A percentile compares a stretch with the other conserved stretches of the same genome.
phyloP scores from a whole-genome alignment of 1,140 invertebrate genomes.

The Euwallacea similis region DNA sequence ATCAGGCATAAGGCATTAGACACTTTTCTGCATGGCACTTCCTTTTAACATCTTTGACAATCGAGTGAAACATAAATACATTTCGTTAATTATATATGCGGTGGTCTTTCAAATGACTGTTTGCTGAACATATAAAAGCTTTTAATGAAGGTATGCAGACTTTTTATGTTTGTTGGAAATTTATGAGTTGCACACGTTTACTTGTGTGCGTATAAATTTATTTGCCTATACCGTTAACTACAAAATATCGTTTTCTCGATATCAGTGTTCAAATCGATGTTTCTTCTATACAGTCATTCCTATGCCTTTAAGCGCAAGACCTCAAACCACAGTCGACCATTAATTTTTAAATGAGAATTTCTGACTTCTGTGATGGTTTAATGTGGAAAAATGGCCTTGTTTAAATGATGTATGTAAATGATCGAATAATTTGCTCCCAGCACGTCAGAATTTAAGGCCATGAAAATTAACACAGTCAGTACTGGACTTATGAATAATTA shows the following conservation, averaged over 20 bases:
- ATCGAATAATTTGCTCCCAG: slow-evolving; percentile 14
- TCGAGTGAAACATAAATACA: slow-evolving; percentile 1
- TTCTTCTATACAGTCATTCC: no score
- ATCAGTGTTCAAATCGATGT: background rate
- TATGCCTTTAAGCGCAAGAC: background rate
- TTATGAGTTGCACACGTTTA: slow-evolving; percentile 13
- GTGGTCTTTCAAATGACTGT: slow-evolving; percentile 3
- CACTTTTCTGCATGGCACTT: no score
- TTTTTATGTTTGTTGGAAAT: slow-evolving; percentile 16
- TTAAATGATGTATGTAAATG: slow-evolving; percentile 13
- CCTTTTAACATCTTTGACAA: background rate
- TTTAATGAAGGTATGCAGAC: slow-evolving; percentile 19
- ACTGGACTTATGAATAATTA: slow-evolving; percentile 20
- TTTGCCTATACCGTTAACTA: background rate
- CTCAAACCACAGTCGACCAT: background rate
- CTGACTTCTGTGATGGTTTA: background rate
- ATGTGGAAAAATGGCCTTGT: background rate
- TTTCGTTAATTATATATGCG: slow-evolving; percentile 3
- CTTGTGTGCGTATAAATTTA: slow-evolving; percentile 6
- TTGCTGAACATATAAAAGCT: slow-evolving; percentile 24
- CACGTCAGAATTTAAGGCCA: background rate
- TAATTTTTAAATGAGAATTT: background rate
- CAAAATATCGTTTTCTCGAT: background rate
- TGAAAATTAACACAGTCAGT: no score
- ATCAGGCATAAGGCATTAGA: no score